These are phyloP conservation scores for Chrysodeixis includens DNA, from an alignment of 2,888 invertebrate species.

Conservation along the genomic window DNA sequence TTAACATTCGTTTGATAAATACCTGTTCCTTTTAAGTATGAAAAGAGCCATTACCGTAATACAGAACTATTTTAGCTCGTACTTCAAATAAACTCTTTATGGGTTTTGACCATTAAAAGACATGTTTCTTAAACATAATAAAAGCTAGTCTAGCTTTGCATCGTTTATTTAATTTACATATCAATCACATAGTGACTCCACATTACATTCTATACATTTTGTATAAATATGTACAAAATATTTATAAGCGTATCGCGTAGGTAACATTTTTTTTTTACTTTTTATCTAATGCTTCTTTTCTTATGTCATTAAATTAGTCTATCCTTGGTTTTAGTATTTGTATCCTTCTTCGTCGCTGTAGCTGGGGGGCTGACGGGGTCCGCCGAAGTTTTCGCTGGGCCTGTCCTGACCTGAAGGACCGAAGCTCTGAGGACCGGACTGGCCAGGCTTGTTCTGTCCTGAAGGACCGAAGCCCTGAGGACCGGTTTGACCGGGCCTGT, in stretches of 20 bases:
- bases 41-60: background rate
- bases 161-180: constrained; percentile 64
- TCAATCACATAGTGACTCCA: constrained; percentile 75
- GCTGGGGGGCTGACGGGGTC: constrained; percentile 83
- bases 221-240: constrained; percentile 65
- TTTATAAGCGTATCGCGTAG: constrained; percentile 51
- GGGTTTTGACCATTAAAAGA: background rate
- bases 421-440: constrained; percentile 41
- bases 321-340: constrained; percentile 77
- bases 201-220: constrained; percentile 67
- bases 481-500: constrained; percentile 24
- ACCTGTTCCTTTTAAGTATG: background rate
- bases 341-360: constrained; percentile 84
- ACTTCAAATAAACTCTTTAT: background rate
- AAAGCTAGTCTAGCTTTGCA: constrained; percentile 39
- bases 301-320: constrained; percentile 54
- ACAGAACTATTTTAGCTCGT: background rate
- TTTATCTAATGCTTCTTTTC: constrained; percentile 64
- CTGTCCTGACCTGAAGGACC: constrained; percentile 45
- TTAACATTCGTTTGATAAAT: background rate
- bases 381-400: constrained; percentile 70
- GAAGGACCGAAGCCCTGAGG: constrained; percentile 31
- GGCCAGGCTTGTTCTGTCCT: constrained; percentile 38
- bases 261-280: constrained; percentile 58
- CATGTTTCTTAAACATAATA: constrained; percentile 30